Evolutionary conservation across 2,888 invertebrate genomes (phyloP), one percentile per base, ranked within the genome.

Genomic region (Macrosiphum euphorbiae): DNA sequence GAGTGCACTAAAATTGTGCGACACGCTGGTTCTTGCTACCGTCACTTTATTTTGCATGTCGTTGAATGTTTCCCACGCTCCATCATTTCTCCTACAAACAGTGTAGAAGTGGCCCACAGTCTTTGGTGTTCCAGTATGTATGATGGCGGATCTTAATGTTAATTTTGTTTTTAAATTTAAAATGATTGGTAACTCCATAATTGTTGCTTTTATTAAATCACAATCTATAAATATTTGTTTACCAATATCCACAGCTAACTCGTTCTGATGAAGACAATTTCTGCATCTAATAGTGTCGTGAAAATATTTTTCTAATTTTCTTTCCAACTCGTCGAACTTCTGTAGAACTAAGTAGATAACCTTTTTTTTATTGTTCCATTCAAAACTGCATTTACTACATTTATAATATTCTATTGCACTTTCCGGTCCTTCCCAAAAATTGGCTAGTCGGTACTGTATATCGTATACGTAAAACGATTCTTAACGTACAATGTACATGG

Each of bases 341-440:
- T 44, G 4, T 44, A 86, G 0, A 26, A 86, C 8, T 86, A 47
- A 86, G 3, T 86, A 28, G 26, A 86, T 86, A 8, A 86, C 26
- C 47, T 86, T 86, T 85, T 86, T 86, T 86, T 10, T 86, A 86
- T 47, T 86, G 44, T 44, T 86, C 86, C 86, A 86, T 47, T 86
- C 44, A 86, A 86, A 47, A 16, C 26, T 86, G 28, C 44, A 86
- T 11, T 3, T 10, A 86, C 44, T 86, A 11, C 86, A 44, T 44
- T 26, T 47, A 86, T 44, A 86, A 44, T 86, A 47, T 47, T 86
- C 86, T 28, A 13, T 86, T 28, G 28, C 44, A 47, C 28, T 44
- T 47, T 86, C 86, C 47, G 26, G 47, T 44, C 86, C 86, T 86
- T 47, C 28, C 47, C 47, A 86, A 47, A 47, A 47, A 47, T 47